Conservation (phyloP, 1,140 invertebrate genomes). For the Zaprionus gabonicus region DNA sequence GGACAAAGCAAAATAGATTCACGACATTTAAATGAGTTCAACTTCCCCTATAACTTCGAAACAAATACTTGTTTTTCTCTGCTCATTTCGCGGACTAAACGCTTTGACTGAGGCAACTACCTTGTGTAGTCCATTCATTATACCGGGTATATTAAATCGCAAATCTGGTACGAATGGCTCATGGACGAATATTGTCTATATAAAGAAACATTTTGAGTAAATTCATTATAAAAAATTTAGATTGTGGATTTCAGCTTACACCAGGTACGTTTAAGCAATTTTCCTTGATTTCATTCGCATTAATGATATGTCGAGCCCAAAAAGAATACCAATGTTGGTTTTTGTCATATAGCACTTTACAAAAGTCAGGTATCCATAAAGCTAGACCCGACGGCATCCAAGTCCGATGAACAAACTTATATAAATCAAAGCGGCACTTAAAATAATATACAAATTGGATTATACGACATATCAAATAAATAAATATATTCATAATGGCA, state of each 20-base stretch:
- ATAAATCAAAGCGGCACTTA: too few species aligned
- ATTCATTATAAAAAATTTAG: background rate
- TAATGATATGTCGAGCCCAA: slow-evolving; percentile 26
- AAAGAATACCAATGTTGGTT: slow-evolving; percentile 14
- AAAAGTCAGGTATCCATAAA: slow-evolving; percentile 11
- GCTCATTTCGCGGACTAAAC: slow-evolving; percentile 4
- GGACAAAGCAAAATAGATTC: too few species aligned
- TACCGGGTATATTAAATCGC: background rate
- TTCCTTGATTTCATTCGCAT: slow-evolving; percentile 18
- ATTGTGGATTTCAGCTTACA: background rate
- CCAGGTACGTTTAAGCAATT: slow-evolving; percentile 6
- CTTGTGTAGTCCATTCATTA: slow-evolving; percentile 21
- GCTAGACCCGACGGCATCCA: background rate
- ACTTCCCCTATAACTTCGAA: background rate
- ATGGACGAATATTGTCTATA: slow-evolving; percentile 1
- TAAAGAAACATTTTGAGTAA: background rate
- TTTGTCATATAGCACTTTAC: slow-evolving; percentile 19
- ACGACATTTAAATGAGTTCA: too few species aligned
- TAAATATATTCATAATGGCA: too few species aligned
- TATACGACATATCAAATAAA: too few species aligned
- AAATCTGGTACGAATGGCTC: background rate
- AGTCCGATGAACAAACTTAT: background rate
- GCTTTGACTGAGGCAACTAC: slow-evolving; percentile 3
- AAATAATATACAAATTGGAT: too few species aligned
- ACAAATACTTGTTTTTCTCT: background rate